phyloP scores from a whole-genome alignment of 2,888 invertebrate species.

The Acrobasis consociella region DNA sequence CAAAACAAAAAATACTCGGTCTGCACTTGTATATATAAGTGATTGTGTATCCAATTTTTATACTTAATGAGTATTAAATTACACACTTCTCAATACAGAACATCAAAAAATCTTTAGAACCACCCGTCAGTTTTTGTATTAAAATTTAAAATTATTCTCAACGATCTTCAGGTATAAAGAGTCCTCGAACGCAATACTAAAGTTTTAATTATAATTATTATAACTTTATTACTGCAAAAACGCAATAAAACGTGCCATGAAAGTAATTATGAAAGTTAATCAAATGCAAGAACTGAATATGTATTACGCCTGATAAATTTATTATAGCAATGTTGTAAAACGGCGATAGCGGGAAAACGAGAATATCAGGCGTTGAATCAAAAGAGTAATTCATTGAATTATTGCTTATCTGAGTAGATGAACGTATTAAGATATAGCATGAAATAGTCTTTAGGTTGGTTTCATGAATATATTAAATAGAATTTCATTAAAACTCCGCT shows the following conservation, averaged over 20 bases:
- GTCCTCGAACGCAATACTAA: slow-evolving; percentile 1
- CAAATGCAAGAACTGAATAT: slow-evolving; percentile 14
- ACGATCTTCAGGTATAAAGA: not conserved
- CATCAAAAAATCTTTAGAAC: no score
- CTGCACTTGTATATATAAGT: no score
- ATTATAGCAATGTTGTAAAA: slow-evolving; percentile 22
- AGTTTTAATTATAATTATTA: slow-evolving; percentile 19
- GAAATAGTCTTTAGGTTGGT: not conserved
- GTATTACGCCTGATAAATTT: slow-evolving; percentile 24
- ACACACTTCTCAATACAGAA: not conserved
- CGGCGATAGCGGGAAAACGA: not conserved
- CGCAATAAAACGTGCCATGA: slow-evolving; percentile 15
- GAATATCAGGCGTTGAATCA: slow-evolving; percentile 17
- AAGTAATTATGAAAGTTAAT: slow-evolving; percentile 20
- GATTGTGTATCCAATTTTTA: no score
- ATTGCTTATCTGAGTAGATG: slow-evolving; percentile 4
- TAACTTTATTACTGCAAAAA: slow-evolving; percentile 9
- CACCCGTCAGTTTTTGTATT: no score
- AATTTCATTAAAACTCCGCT: slow-evolving; percentile 1
- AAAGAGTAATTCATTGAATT: slow-evolving; percentile 6
- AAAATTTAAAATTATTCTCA: not conserved
- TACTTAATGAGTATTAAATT: no score
- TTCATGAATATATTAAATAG: slow-evolving; percentile 8
- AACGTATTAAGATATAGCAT: not conserved
- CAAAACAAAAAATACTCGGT: no score